Evolutionary conservation across 1,140 invertebrate genomes (phyloP).

Genomic region (Propsilocerus akamusi): DNA sequence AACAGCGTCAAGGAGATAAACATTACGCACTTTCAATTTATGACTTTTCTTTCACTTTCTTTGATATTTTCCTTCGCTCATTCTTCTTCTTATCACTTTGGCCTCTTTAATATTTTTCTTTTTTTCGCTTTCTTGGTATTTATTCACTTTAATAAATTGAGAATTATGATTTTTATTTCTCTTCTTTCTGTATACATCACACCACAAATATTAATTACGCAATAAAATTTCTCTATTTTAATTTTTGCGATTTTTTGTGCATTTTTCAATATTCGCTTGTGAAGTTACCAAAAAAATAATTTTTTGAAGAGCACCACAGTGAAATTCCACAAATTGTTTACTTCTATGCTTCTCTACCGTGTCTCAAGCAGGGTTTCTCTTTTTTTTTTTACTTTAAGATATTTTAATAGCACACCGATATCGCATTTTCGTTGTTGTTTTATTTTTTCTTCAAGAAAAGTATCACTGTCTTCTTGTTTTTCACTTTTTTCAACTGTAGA

Average conservation of each 20-base stretch:
- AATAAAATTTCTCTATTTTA: conserved; percentile 1
- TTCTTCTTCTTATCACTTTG: conserved; percentile 3
- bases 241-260: too few relatives aligned
- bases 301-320: too few relatives aligned
- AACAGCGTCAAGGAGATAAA: too few relatives aligned
- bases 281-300: too few relatives aligned
- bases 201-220: background rate
- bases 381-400: background rate
- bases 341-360: background rate
- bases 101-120: too few relatives aligned
- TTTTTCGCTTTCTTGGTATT: background rate
- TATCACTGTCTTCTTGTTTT: too few relatives aligned
- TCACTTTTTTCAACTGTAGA: background rate
- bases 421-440: background rate
- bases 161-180: background rate
- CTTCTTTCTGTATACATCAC: background rate
- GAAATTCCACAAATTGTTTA: too few relatives aligned
- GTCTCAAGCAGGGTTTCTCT: background rate
- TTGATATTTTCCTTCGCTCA: background rate
- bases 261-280: too few relatives aligned
- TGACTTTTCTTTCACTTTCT: conserved; percentile 1
- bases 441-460: background rate
- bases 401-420: background rate
- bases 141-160: too few relatives aligned
- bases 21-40: background rate